Evolutionary conservation across 2,113 vertebrate species (phyloP).

Genomic region (Sarotherodon lohbergeri): DNA sequence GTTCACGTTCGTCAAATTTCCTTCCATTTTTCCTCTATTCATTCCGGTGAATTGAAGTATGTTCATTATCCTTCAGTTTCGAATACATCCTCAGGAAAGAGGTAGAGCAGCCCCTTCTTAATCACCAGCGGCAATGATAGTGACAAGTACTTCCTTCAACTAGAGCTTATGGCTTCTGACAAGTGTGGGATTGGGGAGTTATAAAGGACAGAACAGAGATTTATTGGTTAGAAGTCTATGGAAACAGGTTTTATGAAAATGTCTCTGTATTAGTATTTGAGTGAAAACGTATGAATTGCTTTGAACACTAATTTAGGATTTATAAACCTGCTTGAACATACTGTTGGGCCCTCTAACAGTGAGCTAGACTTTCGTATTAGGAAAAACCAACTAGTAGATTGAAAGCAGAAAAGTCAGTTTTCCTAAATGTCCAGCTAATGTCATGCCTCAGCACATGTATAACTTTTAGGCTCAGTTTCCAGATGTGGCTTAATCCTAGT

Average conservation of each 20-base stretch:
- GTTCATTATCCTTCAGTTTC: conserved; percentile 13
- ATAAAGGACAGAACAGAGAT: conserved; percentile 47
- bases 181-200: conserved; percentile 58
- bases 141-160: conserved; percentile 53
- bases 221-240: not conserved
- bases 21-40: not conserved
- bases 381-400: not conserved
- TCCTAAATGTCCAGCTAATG: not conserved
- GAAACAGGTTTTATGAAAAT: conserved; percentile 4
- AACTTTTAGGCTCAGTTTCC: not conserved
- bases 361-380: not conserved
- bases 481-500: not conserved
- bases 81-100: conserved; percentile 39
- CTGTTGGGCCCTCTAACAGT: not conserved
- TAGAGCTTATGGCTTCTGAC: conserved; percentile 66
- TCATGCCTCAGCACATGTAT: not conserved
- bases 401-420: not conserved
- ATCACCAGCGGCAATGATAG: conserved; percentile 35
- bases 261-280: not conserved
- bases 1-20: not conserved
- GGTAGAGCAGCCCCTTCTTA: not conserved
- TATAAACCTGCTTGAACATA: not conserved
- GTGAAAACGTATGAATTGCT: not conserved
- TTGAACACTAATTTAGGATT: not conserved
- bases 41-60: not conserved